Conservation (phyloP, 2,113 vertebrate species). For the Indicator maculatus region DNA sequence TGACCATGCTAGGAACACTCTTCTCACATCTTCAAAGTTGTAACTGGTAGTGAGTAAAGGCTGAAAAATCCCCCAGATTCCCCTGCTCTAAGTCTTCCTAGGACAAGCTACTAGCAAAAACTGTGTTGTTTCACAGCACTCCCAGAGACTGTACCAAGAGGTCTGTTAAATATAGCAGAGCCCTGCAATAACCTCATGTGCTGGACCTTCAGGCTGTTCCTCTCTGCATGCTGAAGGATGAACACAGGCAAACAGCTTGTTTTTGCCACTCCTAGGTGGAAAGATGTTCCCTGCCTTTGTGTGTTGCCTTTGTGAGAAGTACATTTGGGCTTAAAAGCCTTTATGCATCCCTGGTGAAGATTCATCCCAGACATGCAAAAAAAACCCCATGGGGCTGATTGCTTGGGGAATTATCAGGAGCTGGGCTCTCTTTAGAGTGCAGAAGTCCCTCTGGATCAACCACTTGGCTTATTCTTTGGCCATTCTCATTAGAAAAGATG, state of each 20-base stretch:
- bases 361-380: neutral
- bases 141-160: neutral
- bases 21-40: neutral
- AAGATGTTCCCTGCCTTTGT: neutral
- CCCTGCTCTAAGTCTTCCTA: neutral
- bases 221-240: fast-evolving
- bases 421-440: neutral
- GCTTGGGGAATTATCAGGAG: neutral
- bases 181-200: neutral
- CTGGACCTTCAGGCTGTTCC: slow-evolving; percentile 31
- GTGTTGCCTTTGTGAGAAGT: neutral
- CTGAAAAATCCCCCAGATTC: neutral
- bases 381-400: neutral
- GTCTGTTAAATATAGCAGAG: slow-evolving; percentile 34
- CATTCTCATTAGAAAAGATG: neutral
- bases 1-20: neutral
- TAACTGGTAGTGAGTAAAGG: neutral
- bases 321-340: fast-evolving
- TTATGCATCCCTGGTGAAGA: neutral
- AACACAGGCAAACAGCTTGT: neutral
- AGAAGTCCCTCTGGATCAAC: neutral
- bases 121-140: neutral
- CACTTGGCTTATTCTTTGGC: neutral
- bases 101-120: neutral
- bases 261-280: neutral